Conservation (phyloP, 2,113 vertebrate species). For the Nansenia antarctica region DNA sequence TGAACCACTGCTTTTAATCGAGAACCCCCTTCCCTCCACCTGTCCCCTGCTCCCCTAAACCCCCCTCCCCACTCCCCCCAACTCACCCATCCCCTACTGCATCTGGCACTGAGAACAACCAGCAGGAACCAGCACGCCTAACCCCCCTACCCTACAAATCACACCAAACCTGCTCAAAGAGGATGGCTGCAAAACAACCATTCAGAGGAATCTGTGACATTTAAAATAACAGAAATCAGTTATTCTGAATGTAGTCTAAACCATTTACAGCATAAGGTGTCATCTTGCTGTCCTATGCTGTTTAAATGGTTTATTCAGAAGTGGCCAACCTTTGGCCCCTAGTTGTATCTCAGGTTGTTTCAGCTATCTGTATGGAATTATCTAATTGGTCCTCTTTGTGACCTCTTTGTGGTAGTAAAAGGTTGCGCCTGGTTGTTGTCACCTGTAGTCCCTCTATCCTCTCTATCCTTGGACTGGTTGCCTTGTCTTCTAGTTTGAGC, state of each 20-base stretch:
- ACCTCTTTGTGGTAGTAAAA: slow-evolving; percentile 66
- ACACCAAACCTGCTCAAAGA: too few species aligned
- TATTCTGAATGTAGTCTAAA: too few species aligned
- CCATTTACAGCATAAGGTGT: too few species aligned
- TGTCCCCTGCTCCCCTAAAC: slow-evolving; percentile 71
- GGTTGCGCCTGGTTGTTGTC: slow-evolving; percentile 98
- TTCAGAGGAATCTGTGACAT: too few species aligned
- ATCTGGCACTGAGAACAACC: slow-evolving; percentile 90
- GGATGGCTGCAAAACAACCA: too few species aligned
- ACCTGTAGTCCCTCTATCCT: slow-evolving; percentile 23
- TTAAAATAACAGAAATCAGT: too few species aligned
- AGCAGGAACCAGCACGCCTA: slow-evolving; percentile 92
- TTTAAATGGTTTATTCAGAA: too few species aligned
- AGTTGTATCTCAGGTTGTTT: slow-evolving; percentile 35
- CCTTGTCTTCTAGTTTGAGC: slow-evolving; percentile 83
- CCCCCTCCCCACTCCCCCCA: slow-evolving; percentile 46
- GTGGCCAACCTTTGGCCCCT: too few species aligned
- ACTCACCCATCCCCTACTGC: slow-evolving; percentile 43
- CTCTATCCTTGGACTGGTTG: slow-evolving; percentile 79
- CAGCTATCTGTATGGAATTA: slow-evolving; percentile 20
- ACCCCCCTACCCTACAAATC: slow-evolving; percentile 40
- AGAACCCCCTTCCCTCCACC: slow-evolving; percentile 46
- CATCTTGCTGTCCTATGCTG: too few species aligned
- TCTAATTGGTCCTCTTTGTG: slow-evolving; percentile 53
- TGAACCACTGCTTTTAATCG: slow-evolving; percentile 84